Percentiles rank a stretch among this genome's conserved stretches.
These are phyloP conservation scores for Sylvicola cinctus DNA, from an alignment of 2,888 invertebrate species.

Conservation along the genomic window DNA sequence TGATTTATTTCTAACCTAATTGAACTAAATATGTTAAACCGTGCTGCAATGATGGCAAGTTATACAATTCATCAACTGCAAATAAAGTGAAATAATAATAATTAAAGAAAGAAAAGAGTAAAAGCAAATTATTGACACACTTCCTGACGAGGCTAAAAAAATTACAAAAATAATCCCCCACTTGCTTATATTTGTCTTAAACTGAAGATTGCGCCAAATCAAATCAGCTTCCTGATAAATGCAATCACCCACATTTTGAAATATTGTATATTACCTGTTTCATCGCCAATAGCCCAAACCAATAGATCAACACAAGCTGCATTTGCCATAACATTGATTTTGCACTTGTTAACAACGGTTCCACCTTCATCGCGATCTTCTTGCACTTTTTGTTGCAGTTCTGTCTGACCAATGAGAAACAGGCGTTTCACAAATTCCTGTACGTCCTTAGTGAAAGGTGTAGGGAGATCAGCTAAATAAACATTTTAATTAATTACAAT, in stretches of 20 bases:
- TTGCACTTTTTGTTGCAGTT: constrained; percentile 73
- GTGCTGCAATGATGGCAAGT: constrained; percentile 48
- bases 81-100: constrained; percentile 14
- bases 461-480: constrained; percentile 44
- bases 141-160: no score
- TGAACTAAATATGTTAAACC: constrained; percentile 51
- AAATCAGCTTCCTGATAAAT: no score
- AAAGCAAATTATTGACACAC: neutral
- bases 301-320: constrained; percentile 93
- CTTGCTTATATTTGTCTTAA: no score
- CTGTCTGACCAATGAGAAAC: constrained; percentile 83
- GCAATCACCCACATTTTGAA: no score
- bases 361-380: constrained; percentile 65
- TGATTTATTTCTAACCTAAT: constrained; percentile 11
- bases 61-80: constrained; percentile 51
- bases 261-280: constrained; percentile 46
- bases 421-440: constrained; percentile 77
- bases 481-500: neutral
- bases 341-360: constrained; percentile 71
- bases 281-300: constrained; percentile 95
- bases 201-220: no score
- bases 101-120: constrained; percentile 5
- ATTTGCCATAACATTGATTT: constrained; percentile 90
- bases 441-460: constrained; percentile 82
- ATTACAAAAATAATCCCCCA: no score